These are phyloP conservation scores for Deroplatys truncata DNA, from an alignment of 2,888 invertebrate genomes.

Conservation along the genomic window DNA sequence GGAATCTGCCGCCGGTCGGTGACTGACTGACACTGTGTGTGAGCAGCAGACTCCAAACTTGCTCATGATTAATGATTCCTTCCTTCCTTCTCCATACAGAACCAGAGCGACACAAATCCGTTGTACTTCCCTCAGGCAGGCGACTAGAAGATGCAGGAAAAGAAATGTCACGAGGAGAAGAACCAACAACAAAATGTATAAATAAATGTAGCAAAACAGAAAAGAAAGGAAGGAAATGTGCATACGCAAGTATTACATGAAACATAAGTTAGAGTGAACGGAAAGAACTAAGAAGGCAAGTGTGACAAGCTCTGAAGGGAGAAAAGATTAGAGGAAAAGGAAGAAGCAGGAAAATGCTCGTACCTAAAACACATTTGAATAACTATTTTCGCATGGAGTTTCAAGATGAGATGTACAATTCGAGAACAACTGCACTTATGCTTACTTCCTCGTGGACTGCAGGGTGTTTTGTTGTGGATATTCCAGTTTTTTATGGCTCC, in stretches of 20 bases:
- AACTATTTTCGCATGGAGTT: no score
- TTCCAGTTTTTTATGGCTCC: no score
- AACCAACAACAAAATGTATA: neutral
- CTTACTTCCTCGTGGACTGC: no score
- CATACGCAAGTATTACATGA: no score
- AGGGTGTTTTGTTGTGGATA: no score
- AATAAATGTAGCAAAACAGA: neutral
- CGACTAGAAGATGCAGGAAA: neutral
- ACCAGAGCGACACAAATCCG: neutral
- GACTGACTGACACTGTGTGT: neutral
- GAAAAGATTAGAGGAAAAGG: no score
- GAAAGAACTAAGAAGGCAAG: neutral
- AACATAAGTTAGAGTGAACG: no score
- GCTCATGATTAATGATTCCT: constrained; percentile 24
- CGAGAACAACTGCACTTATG: no score
- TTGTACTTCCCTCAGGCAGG: neutral
- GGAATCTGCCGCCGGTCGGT: constrained; percentile 13
- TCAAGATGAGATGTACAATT: no score
- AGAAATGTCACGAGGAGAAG: neutral
- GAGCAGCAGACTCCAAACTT: constrained; percentile 16
- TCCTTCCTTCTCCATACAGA: constrained; percentile 5
- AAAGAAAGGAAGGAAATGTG: neutral
- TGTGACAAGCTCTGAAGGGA: no score
- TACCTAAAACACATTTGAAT: no score
- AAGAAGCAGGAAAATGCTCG: no score